A percentile compares a stretch with the other conserved stretches of the same genome.
These are phyloP conservation scores for Heteromormyrus szaboi DNA, from an alignment of 2,797 vertebrate genomes.

Conservation along the genomic window DNA sequence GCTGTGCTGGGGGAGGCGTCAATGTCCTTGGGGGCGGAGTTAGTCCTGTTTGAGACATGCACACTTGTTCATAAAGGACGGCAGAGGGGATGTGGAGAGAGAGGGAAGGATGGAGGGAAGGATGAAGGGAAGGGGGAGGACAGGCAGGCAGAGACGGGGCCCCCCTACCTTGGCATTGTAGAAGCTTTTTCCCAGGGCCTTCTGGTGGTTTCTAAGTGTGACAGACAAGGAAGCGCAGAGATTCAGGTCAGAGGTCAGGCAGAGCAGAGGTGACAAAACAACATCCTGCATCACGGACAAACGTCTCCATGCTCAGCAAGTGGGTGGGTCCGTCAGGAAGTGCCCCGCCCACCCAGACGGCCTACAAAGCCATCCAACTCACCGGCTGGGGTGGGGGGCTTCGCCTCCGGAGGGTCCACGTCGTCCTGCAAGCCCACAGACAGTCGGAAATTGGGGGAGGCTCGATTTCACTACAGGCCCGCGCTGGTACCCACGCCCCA, in stretches of 20 bases:
- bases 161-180: conserved; percentile 66
- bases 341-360: neutral
- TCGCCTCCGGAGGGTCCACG: conserved; percentile 40
- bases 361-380: conserved; percentile 9
- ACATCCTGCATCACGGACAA: neutral
- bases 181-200: conserved; percentile 69
- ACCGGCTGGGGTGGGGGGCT: conserved; percentile 45
- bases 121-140: neutral
- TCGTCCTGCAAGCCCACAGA: conserved; percentile 52
- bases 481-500: neutral
- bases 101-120: neutral
- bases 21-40: conserved; percentile 34
- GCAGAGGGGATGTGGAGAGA: neutral
- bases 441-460: neutral
- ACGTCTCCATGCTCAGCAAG: neutral
- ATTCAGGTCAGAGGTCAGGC: neutral
- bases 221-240: conserved; percentile 6
- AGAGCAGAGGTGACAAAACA: neutral
- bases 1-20: conserved; percentile 25
- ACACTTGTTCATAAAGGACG: conserved; percentile 10
- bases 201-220: conserved; percentile 54
- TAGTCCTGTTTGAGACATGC: conserved; percentile 45
- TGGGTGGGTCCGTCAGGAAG: neutral
- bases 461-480: neutral
- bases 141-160: neutral